Evolutionary conservation across 1,140 invertebrate species (phyloP).

Genomic region (Cardiocondyla obscurior): DNA sequence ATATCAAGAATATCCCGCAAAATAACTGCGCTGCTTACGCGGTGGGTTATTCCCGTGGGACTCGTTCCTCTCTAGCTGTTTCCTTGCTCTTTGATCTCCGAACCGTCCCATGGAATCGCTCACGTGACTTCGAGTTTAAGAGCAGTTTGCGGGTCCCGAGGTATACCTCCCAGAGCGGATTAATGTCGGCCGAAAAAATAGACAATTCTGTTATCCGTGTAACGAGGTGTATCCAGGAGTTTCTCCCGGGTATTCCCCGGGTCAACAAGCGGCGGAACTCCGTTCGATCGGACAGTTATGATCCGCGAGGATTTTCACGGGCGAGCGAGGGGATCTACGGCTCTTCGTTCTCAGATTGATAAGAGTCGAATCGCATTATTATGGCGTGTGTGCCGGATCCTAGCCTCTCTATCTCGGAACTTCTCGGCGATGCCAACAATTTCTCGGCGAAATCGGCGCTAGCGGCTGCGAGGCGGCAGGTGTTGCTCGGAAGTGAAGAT

Average conservation of each 20-base stretch:
- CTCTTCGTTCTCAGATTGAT: constrained; percentile 48
- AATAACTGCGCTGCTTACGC: constrained; percentile 32
- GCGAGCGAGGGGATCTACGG: background rate
- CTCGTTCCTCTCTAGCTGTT: constrained; percentile 28
- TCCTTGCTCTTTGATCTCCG: constrained; percentile 70
- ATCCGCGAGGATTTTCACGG: background rate
- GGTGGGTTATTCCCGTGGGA: background rate
- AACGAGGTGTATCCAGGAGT: constrained; percentile 66
- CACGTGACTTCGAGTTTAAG: constrained; percentile 56
- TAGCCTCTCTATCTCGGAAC: constrained; percentile 25
- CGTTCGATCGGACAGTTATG: constrained; percentile 23
- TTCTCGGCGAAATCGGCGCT: constrained; percentile 51
- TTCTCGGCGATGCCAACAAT: constrained; percentile 52
- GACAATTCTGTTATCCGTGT: constrained; percentile 65
- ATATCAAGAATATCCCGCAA: constrained; percentile 37
- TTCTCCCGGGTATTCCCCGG: constrained; percentile 29
- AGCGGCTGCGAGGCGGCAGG: constrained; percentile 58
- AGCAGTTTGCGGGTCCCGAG: constrained; percentile 56
- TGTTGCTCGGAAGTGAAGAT: constrained; percentile 61
- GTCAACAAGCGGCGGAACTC: constrained; percentile 19
- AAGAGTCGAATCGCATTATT: constrained; percentile 50
- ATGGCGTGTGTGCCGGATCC: constrained; percentile 11
- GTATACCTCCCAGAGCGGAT: constrained; percentile 42
- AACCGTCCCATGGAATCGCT: constrained; percentile 43
- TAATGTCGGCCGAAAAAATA: constrained; percentile 54